These are phyloP conservation scores for Sebastes schlegelii DNA, from an alignment of 2,113 vertebrate species.

Conservation along the genomic window DNA sequence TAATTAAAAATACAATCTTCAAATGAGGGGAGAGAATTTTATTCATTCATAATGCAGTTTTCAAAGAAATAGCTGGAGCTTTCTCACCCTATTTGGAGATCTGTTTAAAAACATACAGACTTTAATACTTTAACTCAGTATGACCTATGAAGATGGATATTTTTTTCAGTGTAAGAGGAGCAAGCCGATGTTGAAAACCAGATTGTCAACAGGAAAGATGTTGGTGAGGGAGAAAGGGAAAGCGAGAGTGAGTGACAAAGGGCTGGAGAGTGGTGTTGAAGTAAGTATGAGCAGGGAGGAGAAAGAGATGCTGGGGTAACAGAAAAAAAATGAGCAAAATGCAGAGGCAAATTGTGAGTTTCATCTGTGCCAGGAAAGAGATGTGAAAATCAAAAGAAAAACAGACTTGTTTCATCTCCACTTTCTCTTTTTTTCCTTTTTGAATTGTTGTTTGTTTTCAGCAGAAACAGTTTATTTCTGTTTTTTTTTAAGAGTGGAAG, in stretches of 20 bases:
- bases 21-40: slow-evolving; percentile 6
- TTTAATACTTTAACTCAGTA: not conserved
- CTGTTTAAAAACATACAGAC: not conserved
- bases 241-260: slow-evolving; percentile 38
- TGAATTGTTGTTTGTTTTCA: not conserved
- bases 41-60: not conserved
- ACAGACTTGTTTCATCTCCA: slow-evolving; percentile 71
- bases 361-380: slow-evolving; percentile 48
- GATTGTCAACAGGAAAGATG: slow-evolving; percentile 50
- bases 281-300: slow-evolving; percentile 52
- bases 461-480: slow-evolving; percentile 10
- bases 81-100: slow-evolving; percentile 1
- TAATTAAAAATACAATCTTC: slow-evolving; percentile 1
- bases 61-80: not conserved
- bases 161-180: slow-evolving; percentile 47
- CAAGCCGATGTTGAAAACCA: slow-evolving; percentile 54
- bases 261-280: slow-evolving; percentile 37
- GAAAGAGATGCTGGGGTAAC: slow-evolving; percentile 49
- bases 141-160: slow-evolving; percentile 64
- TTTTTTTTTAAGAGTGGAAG: slow-evolving; percentile 23
- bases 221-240: slow-evolving; percentile 38
- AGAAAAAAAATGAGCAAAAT: slow-evolving; percentile 35
- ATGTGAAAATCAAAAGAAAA: slow-evolving; percentile 33
- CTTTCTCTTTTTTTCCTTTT: slow-evolving; percentile 36
- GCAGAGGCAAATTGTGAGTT: slow-evolving; percentile 35